Conservation (phyloP, 2,113 vertebrate species). For the Nerophis ophidion region DNA sequence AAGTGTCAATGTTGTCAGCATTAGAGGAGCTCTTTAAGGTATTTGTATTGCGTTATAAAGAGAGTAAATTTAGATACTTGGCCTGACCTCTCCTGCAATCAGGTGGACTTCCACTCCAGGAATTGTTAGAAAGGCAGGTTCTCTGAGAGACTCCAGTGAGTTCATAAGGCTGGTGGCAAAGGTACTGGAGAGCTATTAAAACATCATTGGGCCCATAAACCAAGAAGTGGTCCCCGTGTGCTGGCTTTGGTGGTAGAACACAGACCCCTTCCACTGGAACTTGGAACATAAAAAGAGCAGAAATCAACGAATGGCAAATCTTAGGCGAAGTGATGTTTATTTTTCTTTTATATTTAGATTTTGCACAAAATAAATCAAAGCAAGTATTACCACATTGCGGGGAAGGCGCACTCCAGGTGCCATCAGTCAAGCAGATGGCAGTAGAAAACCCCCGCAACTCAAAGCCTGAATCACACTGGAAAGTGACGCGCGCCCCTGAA, state of each 20-base stretch:
- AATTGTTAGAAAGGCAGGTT: slow-evolving; percentile 81
- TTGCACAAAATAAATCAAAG: neutral
- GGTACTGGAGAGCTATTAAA: slow-evolving; percentile 84
- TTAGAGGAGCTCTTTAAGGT: too few species aligned
- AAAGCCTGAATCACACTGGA: slow-evolving; percentile 78
- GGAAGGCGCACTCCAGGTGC: slow-evolving; percentile 77
- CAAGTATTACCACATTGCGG: slow-evolving; percentile 77
- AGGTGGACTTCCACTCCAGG: slow-evolving; percentile 88
- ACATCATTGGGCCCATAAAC: slow-evolving; percentile 81
- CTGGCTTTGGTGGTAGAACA: slow-evolving; percentile 77
- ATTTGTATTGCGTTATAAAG: neutral
- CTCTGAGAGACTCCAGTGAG: slow-evolving; percentile 83
- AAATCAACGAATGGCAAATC: slow-evolving; percentile 7
- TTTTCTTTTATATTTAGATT: neutral
- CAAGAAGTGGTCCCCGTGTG: slow-evolving; percentile 85
- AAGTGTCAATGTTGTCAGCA: too few species aligned
- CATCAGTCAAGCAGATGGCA: slow-evolving; percentile 78
- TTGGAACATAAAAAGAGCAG: slow-evolving; percentile 42
- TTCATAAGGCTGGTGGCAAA: slow-evolving; percentile 85
- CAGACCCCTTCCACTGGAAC: slow-evolving; percentile 83
- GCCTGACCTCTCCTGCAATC: slow-evolving; percentile 85
- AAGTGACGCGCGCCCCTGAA: slow-evolving; percentile 78
- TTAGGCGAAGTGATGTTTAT: neutral
- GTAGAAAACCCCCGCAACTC: slow-evolving; percentile 71
- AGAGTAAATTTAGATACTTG: neutral